A percentile compares a stretch with the other conserved stretches of the same genome.
phyloP scores from a whole-genome alignment of 2,113 vertebrate genomes.

The Oryzias melastigma region DNA sequence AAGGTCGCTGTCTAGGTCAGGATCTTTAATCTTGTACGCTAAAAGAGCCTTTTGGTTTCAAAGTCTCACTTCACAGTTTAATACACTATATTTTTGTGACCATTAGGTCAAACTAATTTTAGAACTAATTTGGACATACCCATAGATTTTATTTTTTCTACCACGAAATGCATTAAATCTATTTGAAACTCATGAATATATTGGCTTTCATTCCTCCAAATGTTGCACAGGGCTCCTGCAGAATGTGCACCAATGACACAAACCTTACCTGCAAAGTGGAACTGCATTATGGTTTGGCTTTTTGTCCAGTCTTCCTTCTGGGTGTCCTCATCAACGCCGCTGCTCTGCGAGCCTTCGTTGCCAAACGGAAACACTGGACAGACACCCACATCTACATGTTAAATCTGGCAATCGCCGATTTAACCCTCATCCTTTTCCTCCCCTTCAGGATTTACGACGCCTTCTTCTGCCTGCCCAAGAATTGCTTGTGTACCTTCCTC shows the following conservation, averaged over 20 bases:
- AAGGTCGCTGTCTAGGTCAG: too few relatives aligned
- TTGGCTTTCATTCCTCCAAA: background rate
- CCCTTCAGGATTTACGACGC: slow-evolving; percentile 63
- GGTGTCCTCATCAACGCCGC: slow-evolving; percentile 59
- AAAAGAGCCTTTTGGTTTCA: too few relatives aligned
- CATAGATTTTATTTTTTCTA: too few relatives aligned
- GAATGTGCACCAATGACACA: background rate
- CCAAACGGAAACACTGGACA: slow-evolving; percentile 49
- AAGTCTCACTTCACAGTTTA: too few relatives aligned
- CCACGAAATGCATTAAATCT: background rate
- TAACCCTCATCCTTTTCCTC: slow-evolving; percentile 61
- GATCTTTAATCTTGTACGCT: too few relatives aligned
- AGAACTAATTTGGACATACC: too few relatives aligned
- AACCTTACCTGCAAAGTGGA: background rate
- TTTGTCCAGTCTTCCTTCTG: slow-evolving; percentile 51
- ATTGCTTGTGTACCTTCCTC: slow-evolving; percentile 44
- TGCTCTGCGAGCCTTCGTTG: slow-evolving; percentile 52
- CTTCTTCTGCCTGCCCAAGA: slow-evolving; percentile 24
- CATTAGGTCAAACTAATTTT: too few relatives aligned
- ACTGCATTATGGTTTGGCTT: slow-evolving; percentile 29
- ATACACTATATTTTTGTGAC: too few relatives aligned
- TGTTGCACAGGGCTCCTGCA: background rate
- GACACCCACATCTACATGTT: slow-evolving; percentile 74
- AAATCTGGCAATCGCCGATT: slow-evolving; percentile 66
- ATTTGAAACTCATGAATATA: background rate